Base-by-base conservation (phyloP, 1,140 invertebrate genomes). In the Ceratina japonica region DNA sequence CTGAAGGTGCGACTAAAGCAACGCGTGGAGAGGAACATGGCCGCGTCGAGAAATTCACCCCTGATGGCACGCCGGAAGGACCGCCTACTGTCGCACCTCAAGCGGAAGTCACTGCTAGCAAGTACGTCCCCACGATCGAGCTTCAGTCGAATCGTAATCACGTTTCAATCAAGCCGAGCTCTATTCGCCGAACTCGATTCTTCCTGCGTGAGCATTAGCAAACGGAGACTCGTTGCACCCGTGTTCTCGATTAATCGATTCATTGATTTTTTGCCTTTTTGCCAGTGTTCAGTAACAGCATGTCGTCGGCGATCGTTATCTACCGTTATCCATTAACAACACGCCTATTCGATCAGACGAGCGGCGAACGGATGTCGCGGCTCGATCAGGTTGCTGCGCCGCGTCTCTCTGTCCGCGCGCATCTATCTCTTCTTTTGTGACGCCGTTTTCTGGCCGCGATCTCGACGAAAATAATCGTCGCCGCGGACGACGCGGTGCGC, bases 1-100 rank as follows among this genome's bases (percentile, higher is more conserved):
- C 94, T 98, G 93, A 99, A 99, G 95, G 96, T 98, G 93, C 96
- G 97, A 89, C 94, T 99, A 89, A 99, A 99, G 94, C 97, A 98
- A 93, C 96, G 97, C 91, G 97, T 98, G 93, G 97, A 98, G 93
- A 95, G 97, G 84, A 95, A 97, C 90, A 90, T 91, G 88, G 91
- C 91, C 58, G 91, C 91, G 37, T 95, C 95, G 88, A 92, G 95
- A 87, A 94, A 93, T 82, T 94, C 95, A 90, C 97, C 97, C 91
- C 97, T 97, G 85, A 95, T 97, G 92, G 95, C 97, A 86, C 94
- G 97, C 85, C 94, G 97, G 86, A 97, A 97, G 91, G 96, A 97
- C 83, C 93, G 95, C 89, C 93, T 94, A 88, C 94, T 96, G 88
- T 94, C 95, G 89, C 94, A 95, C 91, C 94, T 95, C 94, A 98